These are phyloP conservation scores for Aphelocoma coerulescens DNA, from an alignment of 2,113 vertebrate genomes.

Conservation along the genomic window DNA sequence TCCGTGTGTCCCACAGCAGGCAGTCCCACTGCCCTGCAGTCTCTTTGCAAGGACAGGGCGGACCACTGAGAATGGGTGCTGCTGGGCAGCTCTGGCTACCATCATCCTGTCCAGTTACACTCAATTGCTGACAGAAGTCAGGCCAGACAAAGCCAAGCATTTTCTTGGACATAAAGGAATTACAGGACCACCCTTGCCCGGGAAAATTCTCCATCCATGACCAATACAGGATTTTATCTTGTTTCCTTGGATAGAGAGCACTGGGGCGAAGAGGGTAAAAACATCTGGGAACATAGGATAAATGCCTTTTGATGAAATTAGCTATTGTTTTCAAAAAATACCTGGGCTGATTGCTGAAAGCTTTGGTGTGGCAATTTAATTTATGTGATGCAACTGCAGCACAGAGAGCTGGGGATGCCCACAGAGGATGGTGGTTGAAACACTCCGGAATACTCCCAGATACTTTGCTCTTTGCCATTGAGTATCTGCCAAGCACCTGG, in stretches of 20 bases:
- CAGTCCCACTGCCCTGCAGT: background rate
- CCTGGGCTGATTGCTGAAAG: background rate
- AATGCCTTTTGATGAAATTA: background rate
- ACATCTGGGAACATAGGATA: background rate
- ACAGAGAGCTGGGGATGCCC: background rate
- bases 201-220: background rate
- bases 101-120: background rate
- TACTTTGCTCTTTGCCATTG: background rate
- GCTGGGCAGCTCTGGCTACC: background rate
- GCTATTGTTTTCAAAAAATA: background rate
- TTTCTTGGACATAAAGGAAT: background rate
- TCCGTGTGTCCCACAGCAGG: background rate
- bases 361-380: background rate
- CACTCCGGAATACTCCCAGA: background rate
- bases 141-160: background rate
- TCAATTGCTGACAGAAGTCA: background rate
- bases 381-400: background rate
- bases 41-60: background rate
- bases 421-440: background rate
- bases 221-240: fast-evolving
- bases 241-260: background rate
- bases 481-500: background rate
- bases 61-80: fast-evolving
- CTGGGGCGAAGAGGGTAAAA: fast-evolving
- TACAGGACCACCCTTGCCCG: background rate